phyloP scores from a whole-genome alignment of 2,797 vertebrate species.

The Phrynocephalus vlangalii region DNA sequence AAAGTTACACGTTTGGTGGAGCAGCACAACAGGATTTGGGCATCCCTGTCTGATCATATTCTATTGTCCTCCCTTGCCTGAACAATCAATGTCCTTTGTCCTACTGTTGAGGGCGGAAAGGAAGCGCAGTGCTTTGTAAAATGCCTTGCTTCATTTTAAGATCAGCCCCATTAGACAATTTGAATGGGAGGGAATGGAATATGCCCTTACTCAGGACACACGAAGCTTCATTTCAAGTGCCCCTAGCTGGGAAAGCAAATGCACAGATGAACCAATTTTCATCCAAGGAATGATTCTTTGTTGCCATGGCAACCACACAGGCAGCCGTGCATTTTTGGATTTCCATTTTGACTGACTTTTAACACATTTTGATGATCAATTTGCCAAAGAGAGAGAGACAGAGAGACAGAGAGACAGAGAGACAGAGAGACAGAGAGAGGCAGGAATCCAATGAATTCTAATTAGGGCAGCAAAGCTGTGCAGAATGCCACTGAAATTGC shows the following conservation, averaged over 20 bases:
- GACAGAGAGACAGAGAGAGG: constrained; percentile 35
- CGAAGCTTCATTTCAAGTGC: neutral
- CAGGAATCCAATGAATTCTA: constrained; percentile 57
- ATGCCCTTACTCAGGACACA: neutral
- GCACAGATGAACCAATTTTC: neutral
- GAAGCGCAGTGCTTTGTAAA: too few relatives aligned
- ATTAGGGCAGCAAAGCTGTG: neutral
- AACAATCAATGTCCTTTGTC: neutral
- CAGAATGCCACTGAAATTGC: constrained; percentile 3
- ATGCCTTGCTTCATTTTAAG: too few relatives aligned
- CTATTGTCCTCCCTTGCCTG: neutral
- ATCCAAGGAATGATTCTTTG: constrained; percentile 60
- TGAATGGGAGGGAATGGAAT: neutral
- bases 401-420: constrained; percentile 40
- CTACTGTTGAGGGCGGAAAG: neutral
- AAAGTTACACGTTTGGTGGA: too few relatives aligned
- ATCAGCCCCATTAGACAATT: neutral
- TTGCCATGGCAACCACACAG: constrained; percentile 73
- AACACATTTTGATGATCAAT: constrained; percentile 73
- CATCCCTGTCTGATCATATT: neutral
- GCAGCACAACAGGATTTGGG: too few relatives aligned
- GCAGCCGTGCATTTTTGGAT: constrained; percentile 72
- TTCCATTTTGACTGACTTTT: constrained; percentile 72
- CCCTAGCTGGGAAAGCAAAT: neutral
- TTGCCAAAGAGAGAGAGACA: constrained; percentile 52